A percentile compares a stretch with the other conserved stretches of the same genome.
Conservation (phyloP, 2,888 invertebrate species). For the Dryomyza anilis region DNA sequence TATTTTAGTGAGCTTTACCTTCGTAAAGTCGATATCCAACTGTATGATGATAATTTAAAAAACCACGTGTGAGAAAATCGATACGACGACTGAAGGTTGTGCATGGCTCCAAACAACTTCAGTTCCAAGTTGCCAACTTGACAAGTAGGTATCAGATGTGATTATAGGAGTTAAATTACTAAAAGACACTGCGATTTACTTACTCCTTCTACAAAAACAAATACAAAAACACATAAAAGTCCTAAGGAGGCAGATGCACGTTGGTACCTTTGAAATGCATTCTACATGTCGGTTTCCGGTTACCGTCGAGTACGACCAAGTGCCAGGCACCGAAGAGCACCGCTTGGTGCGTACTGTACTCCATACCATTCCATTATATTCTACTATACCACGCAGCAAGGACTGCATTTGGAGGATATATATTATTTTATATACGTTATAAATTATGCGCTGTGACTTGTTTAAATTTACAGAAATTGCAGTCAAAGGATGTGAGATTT, state of each 20-base stretch:
- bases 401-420: too few relatives aligned
- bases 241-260: conserved; percentile 17
- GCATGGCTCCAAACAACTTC: background rate
- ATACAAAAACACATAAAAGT: conserved; percentile 20
- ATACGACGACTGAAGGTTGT: conserved; percentile 41
- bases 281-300: conserved; percentile 53
- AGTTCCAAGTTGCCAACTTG: too few relatives aligned
- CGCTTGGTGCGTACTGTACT: conserved; percentile 57
- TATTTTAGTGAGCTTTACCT: too few relatives aligned
- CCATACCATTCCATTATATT: too few relatives aligned
- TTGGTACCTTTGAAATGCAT: conserved; percentile 48
- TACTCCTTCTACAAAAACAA: conserved; percentile 32
- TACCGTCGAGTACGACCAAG: conserved; percentile 33
- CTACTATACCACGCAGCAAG: too few relatives aligned
- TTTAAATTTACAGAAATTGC: too few relatives aligned
- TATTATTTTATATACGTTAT: too few relatives aligned
- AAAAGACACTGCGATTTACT: conserved; percentile 22
- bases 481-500: too few relatives aligned
- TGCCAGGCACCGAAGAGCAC: conserved; percentile 35
- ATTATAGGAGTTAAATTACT: conserved; percentile 29
- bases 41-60: background rate
- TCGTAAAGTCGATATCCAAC: background rate
- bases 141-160: conserved; percentile 14
- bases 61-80: conserved; percentile 34
- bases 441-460: too few relatives aligned